These are phyloP conservation scores for Nasonia giraulti DNA, from an alignment of 1,140 invertebrate genomes.

Conservation along the genomic window DNA sequence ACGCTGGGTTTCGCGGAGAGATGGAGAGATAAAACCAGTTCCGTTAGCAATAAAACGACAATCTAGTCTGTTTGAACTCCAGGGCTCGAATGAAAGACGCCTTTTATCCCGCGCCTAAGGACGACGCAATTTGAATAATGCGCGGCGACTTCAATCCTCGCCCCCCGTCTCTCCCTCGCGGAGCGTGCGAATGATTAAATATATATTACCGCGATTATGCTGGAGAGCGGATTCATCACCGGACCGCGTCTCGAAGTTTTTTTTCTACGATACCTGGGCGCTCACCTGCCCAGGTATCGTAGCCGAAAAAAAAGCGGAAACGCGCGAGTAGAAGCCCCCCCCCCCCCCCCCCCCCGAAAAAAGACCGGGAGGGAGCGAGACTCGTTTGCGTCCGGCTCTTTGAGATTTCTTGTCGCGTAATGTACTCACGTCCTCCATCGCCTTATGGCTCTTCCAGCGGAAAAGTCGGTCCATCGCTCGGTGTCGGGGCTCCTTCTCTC, in stretches of 20 bases:
- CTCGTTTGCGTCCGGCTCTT: no score
- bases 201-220: not conserved
- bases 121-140: not conserved
- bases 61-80: not conserved
- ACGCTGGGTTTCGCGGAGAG: no score
- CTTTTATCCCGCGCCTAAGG: not conserved
- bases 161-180: no score
- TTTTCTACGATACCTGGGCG: no score
- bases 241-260: not conserved
- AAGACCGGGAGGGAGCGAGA: no score
- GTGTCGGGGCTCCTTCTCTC: not conserved
- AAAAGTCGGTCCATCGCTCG: constrained; percentile 68
- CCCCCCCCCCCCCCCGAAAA: no score
- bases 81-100: not conserved
- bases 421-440: constrained; percentile 67
- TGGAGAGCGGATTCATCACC: not conserved
- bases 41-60: not conserved
- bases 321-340: no score
- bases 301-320: no score
- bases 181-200: not conserved
- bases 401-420: not conserved
- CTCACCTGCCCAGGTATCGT: no score
- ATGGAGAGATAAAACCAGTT: constrained; percentile 2
- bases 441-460: constrained; percentile 69
- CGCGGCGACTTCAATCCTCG: not conserved